Evolutionary conservation across 1,140 invertebrate species (phyloP), one percentile per base, ranked within the genome.

Genomic region (Ceratoteleas bidentatus): DNA sequence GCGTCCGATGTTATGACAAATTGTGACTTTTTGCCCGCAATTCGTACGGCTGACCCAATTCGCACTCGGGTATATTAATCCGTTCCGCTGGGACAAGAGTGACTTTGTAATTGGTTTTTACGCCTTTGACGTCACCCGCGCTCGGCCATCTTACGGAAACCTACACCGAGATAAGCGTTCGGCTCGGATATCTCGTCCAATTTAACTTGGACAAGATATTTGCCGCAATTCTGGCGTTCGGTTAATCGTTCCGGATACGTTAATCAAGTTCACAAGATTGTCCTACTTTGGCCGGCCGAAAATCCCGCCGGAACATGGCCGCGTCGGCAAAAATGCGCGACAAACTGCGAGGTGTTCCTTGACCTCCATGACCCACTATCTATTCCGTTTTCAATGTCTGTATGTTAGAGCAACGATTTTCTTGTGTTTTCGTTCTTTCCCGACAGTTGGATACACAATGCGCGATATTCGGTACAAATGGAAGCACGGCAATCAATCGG

Each of bases 391-490:
- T 74, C 85, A 86, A 87, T 86, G 61, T 84, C 15, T 89, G 85
- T 89, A 89, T 88, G 88, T 81, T 91, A 91, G 90, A 90, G 91
- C 91, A 88, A 92, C 88, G 89, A 91, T 93, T 93, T 93, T 84
- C 72, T 92, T 93, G 91, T 93, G 91, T 93, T 92, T 91, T 93
- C 92, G 91, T 93, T 92, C 92, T 82, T 85, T 94, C 92, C 91
- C 92, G 93, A 92, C 92, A 94, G 97, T 98, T 95, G 97, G 97
- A 93, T 98, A 98, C 95, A 97, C 96, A 93, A 98, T 97, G 95
- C 96, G 95, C 93, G 97, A 99, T 95, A 98, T 99, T 93, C 95
- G 96, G 92, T 99, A 98, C 94, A 97, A 96, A 94, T 98, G 97
- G 97, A 95, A 95, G 92, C 94, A 95, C 92, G 96, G 96, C 91